These are phyloP conservation scores for Alca torda DNA, from an alignment of 2,797 vertebrate species.

Conservation along the genomic window DNA sequence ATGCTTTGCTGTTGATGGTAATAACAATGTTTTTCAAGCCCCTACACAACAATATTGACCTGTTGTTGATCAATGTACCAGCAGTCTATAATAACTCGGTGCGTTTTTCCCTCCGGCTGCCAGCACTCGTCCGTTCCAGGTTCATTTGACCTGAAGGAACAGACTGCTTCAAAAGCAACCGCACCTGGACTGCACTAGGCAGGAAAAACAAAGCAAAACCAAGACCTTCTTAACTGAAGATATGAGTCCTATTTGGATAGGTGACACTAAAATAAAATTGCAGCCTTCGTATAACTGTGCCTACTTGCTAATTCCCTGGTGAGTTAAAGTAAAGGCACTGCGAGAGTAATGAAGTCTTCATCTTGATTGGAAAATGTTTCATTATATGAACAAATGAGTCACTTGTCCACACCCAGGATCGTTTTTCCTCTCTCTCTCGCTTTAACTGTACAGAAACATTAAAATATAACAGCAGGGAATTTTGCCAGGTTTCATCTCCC, in stretches of 20 bases:
- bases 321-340: conserved; percentile 17
- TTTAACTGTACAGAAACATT: conserved; percentile 63
- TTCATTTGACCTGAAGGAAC: conserved; percentile 31
- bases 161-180: conserved; percentile 46
- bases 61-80: conserved; percentile 14
- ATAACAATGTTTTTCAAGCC: not conserved
- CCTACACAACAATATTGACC: conserved; percentile 34
- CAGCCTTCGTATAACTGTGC: conserved; percentile 3
- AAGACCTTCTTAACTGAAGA: conserved; percentile 41
- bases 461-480: conserved; percentile 62
- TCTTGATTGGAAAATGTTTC: conserved; percentile 63
- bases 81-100: not conserved
- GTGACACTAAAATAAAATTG: conserved; percentile 54
- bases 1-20: not conserved
- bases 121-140: not conserved
- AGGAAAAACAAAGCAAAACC: not conserved
- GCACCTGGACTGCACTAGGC: not conserved
- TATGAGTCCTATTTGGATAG: conserved; percentile 29
- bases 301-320: not conserved
- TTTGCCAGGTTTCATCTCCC: conserved; percentile 22
- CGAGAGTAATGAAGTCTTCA: conserved; percentile 51
- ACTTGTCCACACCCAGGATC: conserved; percentile 66
- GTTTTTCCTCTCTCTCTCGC: not conserved
- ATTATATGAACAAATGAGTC: conserved; percentile 71
- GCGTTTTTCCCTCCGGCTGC: not conserved